These are phyloP conservation scores for Hyppa rectilinea DNA, from an alignment of 2,888 invertebrate genomes.

Conservation along the genomic window DNA sequence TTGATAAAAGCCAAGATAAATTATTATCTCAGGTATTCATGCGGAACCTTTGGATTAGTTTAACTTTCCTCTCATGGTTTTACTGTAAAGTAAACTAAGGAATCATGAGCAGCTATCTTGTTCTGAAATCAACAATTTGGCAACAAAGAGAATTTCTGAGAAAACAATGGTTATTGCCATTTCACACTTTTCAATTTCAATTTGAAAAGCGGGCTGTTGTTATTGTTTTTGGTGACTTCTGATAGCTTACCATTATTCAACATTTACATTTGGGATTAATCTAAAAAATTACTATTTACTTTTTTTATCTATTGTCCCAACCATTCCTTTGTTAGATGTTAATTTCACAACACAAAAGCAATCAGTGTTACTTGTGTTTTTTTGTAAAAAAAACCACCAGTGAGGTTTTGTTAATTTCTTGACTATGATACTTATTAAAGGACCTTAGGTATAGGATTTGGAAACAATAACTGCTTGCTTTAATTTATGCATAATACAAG, in stretches of 20 bases:
- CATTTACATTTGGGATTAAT: neutral
- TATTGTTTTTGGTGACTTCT: neutral
- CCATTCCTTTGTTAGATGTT: conserved; percentile 18
- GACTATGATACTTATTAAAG: neutral
- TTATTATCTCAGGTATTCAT: no score
- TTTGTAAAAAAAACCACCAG: neutral
- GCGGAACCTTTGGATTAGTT: neutral
- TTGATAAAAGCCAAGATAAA: neutral
- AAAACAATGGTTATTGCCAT: neutral
- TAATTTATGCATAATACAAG: neutral
- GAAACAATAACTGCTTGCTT: neutral
- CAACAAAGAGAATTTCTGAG: neutral
- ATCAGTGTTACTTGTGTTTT: neutral
- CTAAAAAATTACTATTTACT: neutral
- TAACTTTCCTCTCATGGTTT: neutral
- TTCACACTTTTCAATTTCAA: neutral
- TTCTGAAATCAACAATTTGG: neutral
- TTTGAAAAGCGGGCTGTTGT: neutral
- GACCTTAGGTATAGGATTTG: neutral
- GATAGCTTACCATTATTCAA: neutral
- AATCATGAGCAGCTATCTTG: neutral
- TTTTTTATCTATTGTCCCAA: no score
- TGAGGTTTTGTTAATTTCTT: neutral
- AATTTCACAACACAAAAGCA: conserved; percentile 12
- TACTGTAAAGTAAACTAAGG: no score